Percentiles rank a stretch among this genome's conserved stretches.
phyloP scores from a whole-genome alignment of 2,797 vertebrate species.

The Euphonia xanthogaster region DNA sequence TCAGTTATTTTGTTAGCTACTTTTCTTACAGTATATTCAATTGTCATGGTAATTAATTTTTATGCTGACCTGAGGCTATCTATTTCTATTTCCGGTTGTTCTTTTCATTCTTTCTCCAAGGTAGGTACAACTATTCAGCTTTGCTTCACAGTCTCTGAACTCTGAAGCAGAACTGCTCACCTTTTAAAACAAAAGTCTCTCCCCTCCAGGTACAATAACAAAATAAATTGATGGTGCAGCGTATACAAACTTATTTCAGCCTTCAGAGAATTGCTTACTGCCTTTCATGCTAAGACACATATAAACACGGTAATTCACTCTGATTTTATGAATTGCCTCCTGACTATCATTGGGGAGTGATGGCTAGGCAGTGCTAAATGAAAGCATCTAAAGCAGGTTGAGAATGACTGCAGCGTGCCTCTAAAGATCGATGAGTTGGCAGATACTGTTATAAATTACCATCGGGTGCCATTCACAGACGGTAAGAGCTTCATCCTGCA shows the following conservation, averaged over 20 bases:
- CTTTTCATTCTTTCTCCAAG: background rate
- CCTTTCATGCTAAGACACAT: constrained; percentile 6
- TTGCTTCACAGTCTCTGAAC: constrained; percentile 48
- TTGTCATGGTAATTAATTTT: constrained; percentile 12
- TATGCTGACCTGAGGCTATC: constrained; percentile 12
- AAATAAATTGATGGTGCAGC: constrained; percentile 15
- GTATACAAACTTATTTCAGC: constrained; percentile 36
- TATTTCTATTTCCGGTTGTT: constrained; percentile 19
- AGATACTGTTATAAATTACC: constrained; percentile 74
- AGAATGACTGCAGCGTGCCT: constrained; percentile 58
- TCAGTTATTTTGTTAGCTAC: background rate
- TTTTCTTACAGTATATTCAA: background rate
- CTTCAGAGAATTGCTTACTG: constrained; percentile 10
- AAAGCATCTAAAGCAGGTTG: constrained; percentile 49
- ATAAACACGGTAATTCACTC: constrained; percentile 49
- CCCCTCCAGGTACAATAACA: constrained; percentile 17
- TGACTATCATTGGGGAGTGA: constrained; percentile 14
- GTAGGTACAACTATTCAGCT: background rate
- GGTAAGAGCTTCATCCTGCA: constrained; percentile 62
- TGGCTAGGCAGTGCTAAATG: constrained; percentile 16
- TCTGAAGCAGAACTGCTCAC: constrained; percentile 33
- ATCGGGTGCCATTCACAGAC: constrained; percentile 66
- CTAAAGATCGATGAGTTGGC: constrained; percentile 73
- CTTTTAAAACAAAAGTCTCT: constrained; percentile 35
- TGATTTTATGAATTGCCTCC: constrained; percentile 57